Evolutionary conservation across 2,888 invertebrate genomes (phyloP).

Genomic region (Belgica antarctica): DNA sequence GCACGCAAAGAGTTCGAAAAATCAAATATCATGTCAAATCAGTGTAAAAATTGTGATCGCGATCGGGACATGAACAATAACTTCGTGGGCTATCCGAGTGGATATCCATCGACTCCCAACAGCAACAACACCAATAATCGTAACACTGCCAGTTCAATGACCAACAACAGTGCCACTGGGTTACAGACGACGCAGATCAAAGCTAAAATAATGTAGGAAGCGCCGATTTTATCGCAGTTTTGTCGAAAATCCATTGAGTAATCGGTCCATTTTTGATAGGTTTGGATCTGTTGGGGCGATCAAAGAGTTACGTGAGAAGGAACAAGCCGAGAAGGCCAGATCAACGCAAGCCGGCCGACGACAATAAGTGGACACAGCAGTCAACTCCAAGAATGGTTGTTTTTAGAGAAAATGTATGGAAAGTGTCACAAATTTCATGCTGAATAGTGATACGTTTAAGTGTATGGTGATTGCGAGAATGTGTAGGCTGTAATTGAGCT

Average conservation of each 20-base stretch:
- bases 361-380: too few species aligned
- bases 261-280: too few species aligned
- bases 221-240: too few species aligned
- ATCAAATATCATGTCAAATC: slow-evolving; percentile 52
- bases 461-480: slow-evolving; percentile 1
- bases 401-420: slow-evolving; percentile 33
- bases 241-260: too few species aligned
- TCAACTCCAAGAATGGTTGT: too few species aligned
- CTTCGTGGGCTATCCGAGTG: slow-evolving; percentile 54
- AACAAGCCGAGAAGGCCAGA: slow-evolving; percentile 64
- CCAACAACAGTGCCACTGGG: slow-evolving; percentile 29
- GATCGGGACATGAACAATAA: slow-evolving; percentile 54
- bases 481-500: slow-evolving; percentile 10
- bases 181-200: slow-evolving; percentile 58
- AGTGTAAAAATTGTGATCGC: slow-evolving; percentile 56
- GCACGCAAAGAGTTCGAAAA: slow-evolving; percentile 20
- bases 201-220: slow-evolving; percentile 71
- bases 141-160: slow-evolving; percentile 12
- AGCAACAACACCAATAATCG: slow-evolving; percentile 47
- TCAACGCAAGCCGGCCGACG: slow-evolving; percentile 52
- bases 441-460: slow-evolving; percentile 22
- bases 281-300: slow-evolving; percentile 71
- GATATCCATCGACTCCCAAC: slow-evolving; percentile 51
- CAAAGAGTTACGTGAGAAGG: slow-evolving; percentile 70
- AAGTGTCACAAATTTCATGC: slow-evolving; percentile 42